A percentile compares a stretch with the other conserved stretches of the same genome.
Conservation (phyloP, 1,140 invertebrate species). For the Tigriopus japonicus region DNA sequence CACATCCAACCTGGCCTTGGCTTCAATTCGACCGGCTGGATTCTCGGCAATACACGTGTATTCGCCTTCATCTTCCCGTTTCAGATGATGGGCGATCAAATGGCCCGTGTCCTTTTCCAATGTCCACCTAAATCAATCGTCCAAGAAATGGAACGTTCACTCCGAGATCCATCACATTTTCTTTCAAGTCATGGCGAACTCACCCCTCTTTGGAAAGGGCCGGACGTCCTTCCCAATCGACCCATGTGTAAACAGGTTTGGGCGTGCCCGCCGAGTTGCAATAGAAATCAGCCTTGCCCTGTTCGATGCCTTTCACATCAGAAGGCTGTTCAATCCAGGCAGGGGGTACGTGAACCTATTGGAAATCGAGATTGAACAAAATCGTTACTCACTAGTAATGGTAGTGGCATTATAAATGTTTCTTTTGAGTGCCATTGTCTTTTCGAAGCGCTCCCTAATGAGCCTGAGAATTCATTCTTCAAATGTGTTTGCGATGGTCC, state of each 20-base stretch:
- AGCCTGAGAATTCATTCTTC: no score
- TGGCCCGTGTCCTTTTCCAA: conserved; percentile 7
- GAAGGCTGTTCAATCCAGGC: neutral
- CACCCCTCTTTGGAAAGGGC: conserved; percentile 2
- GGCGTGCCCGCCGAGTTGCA: neutral
- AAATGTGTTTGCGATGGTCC: no score
- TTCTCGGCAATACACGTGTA: conserved; percentile 15
- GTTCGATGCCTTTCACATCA: conserved; percentile 1
- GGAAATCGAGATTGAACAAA: no score
- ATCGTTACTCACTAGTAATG: no score
- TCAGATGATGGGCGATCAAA: conserved; percentile 7
- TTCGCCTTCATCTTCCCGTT: conserved; percentile 4
- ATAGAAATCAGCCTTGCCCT: conserved; percentile 5
- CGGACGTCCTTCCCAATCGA: neutral
- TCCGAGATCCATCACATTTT: neutral
- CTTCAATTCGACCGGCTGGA: conserved; percentile 10
- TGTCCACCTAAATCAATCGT: neutral
- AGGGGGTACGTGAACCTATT: conserved; percentile 4
- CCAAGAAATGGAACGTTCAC: no score
- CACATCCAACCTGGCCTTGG: neutral
- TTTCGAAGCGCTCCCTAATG: no score
- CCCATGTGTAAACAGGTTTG: conserved; percentile 1
- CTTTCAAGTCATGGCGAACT: neutral
- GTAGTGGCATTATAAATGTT: no score
- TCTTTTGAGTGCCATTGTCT: no score